Evolutionary conservation across 2,113 vertebrate genomes (phyloP).

Genomic region (Sus scrofa): DNA sequence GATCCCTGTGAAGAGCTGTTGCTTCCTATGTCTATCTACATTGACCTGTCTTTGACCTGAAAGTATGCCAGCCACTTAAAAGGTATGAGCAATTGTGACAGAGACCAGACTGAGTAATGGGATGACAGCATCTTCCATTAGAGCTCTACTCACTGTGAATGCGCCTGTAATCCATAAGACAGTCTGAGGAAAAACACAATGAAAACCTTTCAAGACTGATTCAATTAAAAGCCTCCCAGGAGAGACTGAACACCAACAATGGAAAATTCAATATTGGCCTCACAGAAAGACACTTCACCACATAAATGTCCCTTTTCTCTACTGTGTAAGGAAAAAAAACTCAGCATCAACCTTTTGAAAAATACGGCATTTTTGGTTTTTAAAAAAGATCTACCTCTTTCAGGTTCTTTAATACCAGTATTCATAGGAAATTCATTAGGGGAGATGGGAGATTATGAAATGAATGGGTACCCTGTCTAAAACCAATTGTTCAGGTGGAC

Average conservation of each 20-base stretch:
- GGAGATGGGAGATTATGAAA: conserved; percentile 27
- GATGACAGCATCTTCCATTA: conserved; percentile 65
- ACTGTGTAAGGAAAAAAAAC: conserved; percentile 8
- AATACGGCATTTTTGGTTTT: background rate
- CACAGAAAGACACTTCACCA: conserved; percentile 59
- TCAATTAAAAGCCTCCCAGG: conserved; percentile 76
- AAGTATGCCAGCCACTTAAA: conserved; percentile 63
- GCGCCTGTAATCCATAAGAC: conserved; percentile 28
- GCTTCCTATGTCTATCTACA: conserved; percentile 46
- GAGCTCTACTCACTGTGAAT: conserved; percentile 6
- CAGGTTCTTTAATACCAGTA: conserved; percentile 50
- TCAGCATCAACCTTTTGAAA: conserved; percentile 56
- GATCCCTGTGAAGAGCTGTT: conserved; percentile 22
- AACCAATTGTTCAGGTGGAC: background rate
- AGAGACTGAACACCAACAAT: conserved; percentile 62
- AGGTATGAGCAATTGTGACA: conserved; percentile 53
- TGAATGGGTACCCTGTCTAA: background rate
- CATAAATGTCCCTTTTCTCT: conserved; percentile 56
- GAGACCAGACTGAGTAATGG: conserved; percentile 61
- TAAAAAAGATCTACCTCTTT: conserved; percentile 12
- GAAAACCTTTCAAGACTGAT: conserved; percentile 78
- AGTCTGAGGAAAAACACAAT: conserved; percentile 71
- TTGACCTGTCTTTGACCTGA: conserved; percentile 73
- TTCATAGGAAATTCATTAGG: conserved; percentile 25
- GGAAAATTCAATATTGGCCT: conserved; percentile 75